Evolutionary conservation across 2,797 vertebrate genomes (phyloP).

Genomic region (Hipposideros larvatus): DNA sequence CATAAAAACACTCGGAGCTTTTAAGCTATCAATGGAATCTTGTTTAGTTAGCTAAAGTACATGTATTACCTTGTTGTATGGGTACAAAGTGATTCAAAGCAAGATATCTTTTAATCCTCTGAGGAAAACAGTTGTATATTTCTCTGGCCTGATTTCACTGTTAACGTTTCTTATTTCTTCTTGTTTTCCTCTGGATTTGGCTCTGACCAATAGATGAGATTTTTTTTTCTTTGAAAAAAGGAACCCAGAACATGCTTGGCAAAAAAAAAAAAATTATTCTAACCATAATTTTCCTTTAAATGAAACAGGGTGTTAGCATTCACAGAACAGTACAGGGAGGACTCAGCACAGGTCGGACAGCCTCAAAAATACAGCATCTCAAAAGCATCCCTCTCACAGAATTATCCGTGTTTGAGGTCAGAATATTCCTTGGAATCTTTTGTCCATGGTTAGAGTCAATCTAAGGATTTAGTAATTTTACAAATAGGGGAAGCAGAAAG

Average conservation of each 20-base stretch:
- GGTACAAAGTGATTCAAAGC: slow-evolving; percentile 72
- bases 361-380: neutral
- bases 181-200: slow-evolving; percentile 73
- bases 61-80: slow-evolving; percentile 79
- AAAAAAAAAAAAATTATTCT: slow-evolving; percentile 6
- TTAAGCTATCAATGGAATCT: slow-evolving; percentile 76
- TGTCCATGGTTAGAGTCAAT: neutral
- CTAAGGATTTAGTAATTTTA: neutral
- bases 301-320: neutral
- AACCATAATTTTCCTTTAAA: slow-evolving; percentile 21
- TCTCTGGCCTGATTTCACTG: slow-evolving; percentile 51
- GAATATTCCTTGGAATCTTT: slow-evolving; percentile 3
- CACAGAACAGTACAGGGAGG: neutral
- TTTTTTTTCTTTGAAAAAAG: neutral
- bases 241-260: neutral
- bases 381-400: neutral
- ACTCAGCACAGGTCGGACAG: neutral
- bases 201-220: slow-evolving; percentile 19
- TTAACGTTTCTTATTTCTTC: slow-evolving; percentile 78
- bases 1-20: slow-evolving; percentile 67
- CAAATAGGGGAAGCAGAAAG: neutral
- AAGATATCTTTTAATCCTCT: slow-evolving; percentile 67
- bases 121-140: slow-evolving; percentile 71
- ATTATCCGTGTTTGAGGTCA: neutral
- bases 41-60: slow-evolving; percentile 73